A percentile compares a stretch with the other conserved stretches of the same genome.
These are phyloP conservation scores for Porites evermanni DNA, from an alignment of 92 coral and sea anemone species.

Conservation along the genomic window DNA sequence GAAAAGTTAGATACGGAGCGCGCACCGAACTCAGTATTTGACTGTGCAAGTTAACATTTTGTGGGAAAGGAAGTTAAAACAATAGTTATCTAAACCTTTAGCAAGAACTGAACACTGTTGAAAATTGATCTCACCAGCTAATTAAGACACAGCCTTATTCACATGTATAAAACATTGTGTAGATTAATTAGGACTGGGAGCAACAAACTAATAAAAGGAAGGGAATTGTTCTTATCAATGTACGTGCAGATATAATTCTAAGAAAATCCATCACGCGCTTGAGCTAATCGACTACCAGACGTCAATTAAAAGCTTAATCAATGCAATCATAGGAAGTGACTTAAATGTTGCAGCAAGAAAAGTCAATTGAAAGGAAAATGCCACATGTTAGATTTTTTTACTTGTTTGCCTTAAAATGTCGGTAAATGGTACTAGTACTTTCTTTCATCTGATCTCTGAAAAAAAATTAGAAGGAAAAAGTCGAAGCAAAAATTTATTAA, in stretches of 20 bases:
- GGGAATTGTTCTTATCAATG: neutral
- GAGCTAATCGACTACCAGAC: neutral
- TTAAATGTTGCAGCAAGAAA: neutral
- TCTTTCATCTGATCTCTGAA: no score
- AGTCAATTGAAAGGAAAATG: neutral
- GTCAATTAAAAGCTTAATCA: neutral
- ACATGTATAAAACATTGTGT: neutral
- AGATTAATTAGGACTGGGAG: neutral
- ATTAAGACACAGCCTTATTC: neutral
- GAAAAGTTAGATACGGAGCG: no score
- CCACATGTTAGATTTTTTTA: no score
- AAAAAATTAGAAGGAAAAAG: no score
- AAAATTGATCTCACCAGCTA: neutral
- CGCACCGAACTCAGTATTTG: no score
- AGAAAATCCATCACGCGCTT: neutral
- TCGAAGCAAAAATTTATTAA: no score
- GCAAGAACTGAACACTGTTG: no score
- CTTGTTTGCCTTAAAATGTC: no score
- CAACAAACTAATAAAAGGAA: neutral
- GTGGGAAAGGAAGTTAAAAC: no score
- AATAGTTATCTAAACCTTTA: no score
- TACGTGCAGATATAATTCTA: neutral
- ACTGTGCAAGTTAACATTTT: no score
- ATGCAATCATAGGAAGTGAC: neutral
- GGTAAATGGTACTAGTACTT: no score